Percentiles rank a stretch among this genome's conserved stretches.
These are phyloP conservation scores for Calameuta filiformis DNA, from an alignment of 2,888 invertebrate species.

Conservation along the genomic window DNA sequence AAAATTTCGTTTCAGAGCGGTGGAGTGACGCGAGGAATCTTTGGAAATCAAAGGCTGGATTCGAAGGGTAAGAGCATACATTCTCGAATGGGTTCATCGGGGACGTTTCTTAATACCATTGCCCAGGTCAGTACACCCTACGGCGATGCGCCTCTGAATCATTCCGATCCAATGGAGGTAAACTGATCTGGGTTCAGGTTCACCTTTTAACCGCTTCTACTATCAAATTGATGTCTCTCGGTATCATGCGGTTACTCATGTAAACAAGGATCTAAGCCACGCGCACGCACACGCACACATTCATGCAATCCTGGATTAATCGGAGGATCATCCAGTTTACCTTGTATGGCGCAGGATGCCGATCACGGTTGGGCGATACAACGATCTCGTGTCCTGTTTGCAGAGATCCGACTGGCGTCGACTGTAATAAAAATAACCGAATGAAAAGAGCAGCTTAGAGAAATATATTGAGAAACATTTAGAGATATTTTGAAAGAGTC, in stretches of 20 bases:
- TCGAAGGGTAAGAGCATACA: background rate
- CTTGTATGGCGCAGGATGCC: conserved; percentile 84
- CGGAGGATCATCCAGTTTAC: conserved; percentile 64
- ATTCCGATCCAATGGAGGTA: background rate
- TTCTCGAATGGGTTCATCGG: background rate
- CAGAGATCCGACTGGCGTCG: conserved; percentile 91
- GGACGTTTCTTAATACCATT: background rate
- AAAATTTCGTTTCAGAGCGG: conserved; percentile 9
- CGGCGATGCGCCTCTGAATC: background rate
- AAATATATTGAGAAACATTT: background rate
- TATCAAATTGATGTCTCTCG: background rate
- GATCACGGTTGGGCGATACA: conserved; percentile 89
- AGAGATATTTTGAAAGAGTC: background rate
- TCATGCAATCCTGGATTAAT: conserved; percentile 40
- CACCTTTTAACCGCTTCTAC: background rate
- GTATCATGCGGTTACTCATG: conserved; percentile 55
- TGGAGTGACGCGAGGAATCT: background rate
- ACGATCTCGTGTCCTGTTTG: conserved; percentile 93
- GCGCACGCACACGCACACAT: conserved; percentile 35
- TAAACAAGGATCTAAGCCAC: conserved; percentile 29
- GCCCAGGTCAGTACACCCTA: background rate
- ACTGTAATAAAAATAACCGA: conserved; percentile 72
- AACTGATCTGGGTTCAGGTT: background rate
- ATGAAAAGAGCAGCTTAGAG: background rate
- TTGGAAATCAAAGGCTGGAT: background rate